A percentile compares a stretch with the other conserved stretches of the same genome.
These are phyloP conservation scores for Aradophagus sp. DNA, from an alignment of 1,140 invertebrate genomes.

Conservation along the genomic window DNA sequence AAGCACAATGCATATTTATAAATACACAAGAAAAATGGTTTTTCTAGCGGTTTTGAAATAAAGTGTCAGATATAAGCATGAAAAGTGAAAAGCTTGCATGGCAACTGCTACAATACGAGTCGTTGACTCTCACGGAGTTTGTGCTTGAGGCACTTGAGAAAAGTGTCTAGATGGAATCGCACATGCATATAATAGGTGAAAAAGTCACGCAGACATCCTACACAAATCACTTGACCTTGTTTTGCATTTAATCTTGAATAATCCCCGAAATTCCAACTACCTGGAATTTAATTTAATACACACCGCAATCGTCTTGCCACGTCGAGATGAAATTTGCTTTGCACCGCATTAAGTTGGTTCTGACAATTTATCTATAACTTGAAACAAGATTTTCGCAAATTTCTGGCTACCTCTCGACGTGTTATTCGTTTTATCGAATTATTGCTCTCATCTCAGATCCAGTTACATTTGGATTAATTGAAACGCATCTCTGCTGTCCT, in stretches of 20 bases:
- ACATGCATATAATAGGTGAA: constrained; percentile 41
- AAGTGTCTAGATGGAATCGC: constrained; percentile 52
- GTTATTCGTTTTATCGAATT: constrained; percentile 1
- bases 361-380: constrained; percentile 1
- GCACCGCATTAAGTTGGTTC: too few species aligned
- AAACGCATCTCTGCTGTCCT: constrained; percentile 9
- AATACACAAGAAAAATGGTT: too few species aligned
- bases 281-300: neutral
- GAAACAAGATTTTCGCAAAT: neutral
- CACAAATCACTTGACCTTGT: constrained; percentile 48
- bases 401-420: neutral
- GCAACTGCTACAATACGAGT: constrained; percentile 45
- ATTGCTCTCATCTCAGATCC: neutral
- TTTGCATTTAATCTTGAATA: constrained; percentile 19
- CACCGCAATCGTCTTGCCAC: neutral
- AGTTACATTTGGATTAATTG: constrained; percentile 15
- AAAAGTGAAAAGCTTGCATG: constrained; percentile 53
- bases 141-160: constrained; percentile 46
- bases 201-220: constrained; percentile 50
- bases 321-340: too few species aligned
- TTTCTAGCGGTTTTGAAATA: too few species aligned
- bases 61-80: constrained; percentile 35
- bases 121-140: constrained; percentile 27
- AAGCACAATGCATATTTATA: too few species aligned
- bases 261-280: constrained; percentile 13